Evolutionary conservation across 2,888 invertebrate species (phyloP), one percentile per base, ranked within the genome.

Genomic region (Pachydiplax longipennis): DNA sequence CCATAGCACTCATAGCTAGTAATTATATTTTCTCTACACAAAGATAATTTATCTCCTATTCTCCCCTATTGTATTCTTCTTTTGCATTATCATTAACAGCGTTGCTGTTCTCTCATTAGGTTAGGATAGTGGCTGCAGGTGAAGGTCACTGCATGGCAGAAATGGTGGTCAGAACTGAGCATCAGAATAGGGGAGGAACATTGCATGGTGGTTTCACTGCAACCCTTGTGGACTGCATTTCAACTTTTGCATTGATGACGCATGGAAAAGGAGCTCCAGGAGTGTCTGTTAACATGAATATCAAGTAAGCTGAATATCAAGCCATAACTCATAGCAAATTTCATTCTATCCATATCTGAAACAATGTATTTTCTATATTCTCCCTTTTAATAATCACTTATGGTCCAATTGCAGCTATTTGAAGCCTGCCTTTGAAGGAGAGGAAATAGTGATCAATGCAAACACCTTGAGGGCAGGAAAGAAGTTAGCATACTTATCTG

Each of bases 131-230:
- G 25, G 93, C 94, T 44, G 96, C 96, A 91, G 96, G 95, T n/a
- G 94, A 96, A 92, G 98, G 98, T 0, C 95, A 95, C 90, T 96
- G 97, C 93, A 93, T 95, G 48, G 97, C 97, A 31, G 97, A 98
- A 93, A 96, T 98, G 93, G 95, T 95, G 92, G 96, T 98, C 0
- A 95, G 94, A 0, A 94, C 96, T 5, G 97, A 97, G 92, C 97
- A 98, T 93, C 94, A 97, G 2, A 99, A 99, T 94, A 94, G 95
- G 22, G 93, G 95, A 58, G 98, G 97, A 0, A 96, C 96, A 0
- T 93, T 99, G 6, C 99, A 99, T 93, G 98, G 98, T 2, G 99
- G 98, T 10, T 96, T 97, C 92, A 97, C 97, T 5, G 97, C 97
- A 4, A 97, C 97, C 0, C 93, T 98, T 15, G 96, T 98, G 0